phyloP scores from a whole-genome alignment of 30 jellyfish, hydroid and myxozoan species.

The Clytia hemisphaerica region DNA sequence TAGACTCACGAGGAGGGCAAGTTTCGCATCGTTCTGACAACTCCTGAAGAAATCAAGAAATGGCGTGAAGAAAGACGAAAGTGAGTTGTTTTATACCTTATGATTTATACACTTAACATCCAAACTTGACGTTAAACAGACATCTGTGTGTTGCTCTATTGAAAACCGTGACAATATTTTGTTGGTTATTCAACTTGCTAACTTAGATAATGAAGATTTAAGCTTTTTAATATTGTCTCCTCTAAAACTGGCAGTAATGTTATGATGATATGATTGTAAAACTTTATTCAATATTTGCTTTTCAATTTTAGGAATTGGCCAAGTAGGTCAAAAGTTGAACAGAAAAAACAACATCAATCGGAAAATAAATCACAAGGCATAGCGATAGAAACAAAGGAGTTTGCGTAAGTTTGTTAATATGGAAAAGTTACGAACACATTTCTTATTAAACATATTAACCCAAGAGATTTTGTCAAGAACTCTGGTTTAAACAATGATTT shows the following conservation, averaged over 20 bases:
- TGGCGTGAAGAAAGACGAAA: conserved; percentile 81
- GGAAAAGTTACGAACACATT: too few species aligned
- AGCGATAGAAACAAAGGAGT: conserved; percentile 38
- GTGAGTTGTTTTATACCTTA: conserved; percentile 20
- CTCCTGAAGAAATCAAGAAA: conserved; percentile 62
- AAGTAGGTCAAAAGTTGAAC: conserved; percentile 15
- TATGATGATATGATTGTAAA: too few species aligned
- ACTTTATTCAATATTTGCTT: not conserved
- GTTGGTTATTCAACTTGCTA: too few species aligned
- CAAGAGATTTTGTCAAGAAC: too few species aligned
- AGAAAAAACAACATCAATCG: conserved; percentile 4
- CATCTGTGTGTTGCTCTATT: too few species aligned
- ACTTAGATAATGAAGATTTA: too few species aligned
- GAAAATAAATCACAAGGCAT: conserved; percentile 32
- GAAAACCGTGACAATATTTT: too few species aligned
- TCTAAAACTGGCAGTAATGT: too few species aligned
- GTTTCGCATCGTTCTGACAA: conserved; percentile 50
- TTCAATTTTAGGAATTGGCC: conserved; percentile 52
- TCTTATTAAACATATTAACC: too few species aligned
- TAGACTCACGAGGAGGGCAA: conserved; percentile 80
- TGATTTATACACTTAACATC: not conserved
- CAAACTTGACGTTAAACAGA: too few species aligned
- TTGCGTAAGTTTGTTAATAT: conserved; percentile 35
- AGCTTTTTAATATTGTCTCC: too few species aligned
- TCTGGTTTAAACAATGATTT: too few species aligned